Evolutionary conservation across 2,888 invertebrate genomes (phyloP).

Genomic region (Eupithecia pulchellata): DNA sequence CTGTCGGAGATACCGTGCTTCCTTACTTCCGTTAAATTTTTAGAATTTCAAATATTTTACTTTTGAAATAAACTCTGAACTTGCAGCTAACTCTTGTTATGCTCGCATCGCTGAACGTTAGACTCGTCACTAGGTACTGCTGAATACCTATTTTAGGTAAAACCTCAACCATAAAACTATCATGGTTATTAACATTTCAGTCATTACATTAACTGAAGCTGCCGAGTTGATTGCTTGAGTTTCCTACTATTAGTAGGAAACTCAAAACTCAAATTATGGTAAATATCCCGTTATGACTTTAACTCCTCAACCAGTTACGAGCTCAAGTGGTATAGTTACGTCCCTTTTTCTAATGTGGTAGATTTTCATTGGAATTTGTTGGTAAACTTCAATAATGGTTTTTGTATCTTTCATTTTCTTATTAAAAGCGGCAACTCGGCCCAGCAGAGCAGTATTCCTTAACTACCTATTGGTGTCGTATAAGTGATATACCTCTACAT

Average conservation of each 20-base stretch:
- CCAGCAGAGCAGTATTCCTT: too few relatives aligned
- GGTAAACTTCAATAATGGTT: background rate
- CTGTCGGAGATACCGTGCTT: background rate
- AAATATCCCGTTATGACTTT: too few relatives aligned
- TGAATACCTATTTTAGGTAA: slow-evolving; percentile 20
- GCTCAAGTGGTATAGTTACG: background rate
- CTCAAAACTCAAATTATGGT: too few relatives aligned
- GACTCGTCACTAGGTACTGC: background rate
- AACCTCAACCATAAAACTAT: slow-evolving; percentile 11
- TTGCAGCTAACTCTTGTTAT: background rate
- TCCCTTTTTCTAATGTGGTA: background rate
- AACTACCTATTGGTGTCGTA: too few relatives aligned
- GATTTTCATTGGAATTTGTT: background rate
- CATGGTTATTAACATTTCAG: too few relatives aligned
- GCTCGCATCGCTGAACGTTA: slow-evolving; percentile 4
- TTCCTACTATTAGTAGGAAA: too few relatives aligned
- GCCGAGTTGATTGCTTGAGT: too few relatives aligned
- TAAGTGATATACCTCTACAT: too few relatives aligned
- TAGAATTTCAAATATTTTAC: slow-evolving; percentile 3
- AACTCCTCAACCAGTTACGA: slow-evolving; percentile 10
- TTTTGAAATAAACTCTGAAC: background rate
- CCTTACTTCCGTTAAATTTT: slow-evolving; percentile 1
- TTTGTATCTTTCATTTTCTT: background rate
- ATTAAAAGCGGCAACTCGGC: too few relatives aligned
- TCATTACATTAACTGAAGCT: too few relatives aligned